phyloP scores from a whole-genome alignment of 1,140 invertebrate species.

The Anoplolepis gracilipes region DNA sequence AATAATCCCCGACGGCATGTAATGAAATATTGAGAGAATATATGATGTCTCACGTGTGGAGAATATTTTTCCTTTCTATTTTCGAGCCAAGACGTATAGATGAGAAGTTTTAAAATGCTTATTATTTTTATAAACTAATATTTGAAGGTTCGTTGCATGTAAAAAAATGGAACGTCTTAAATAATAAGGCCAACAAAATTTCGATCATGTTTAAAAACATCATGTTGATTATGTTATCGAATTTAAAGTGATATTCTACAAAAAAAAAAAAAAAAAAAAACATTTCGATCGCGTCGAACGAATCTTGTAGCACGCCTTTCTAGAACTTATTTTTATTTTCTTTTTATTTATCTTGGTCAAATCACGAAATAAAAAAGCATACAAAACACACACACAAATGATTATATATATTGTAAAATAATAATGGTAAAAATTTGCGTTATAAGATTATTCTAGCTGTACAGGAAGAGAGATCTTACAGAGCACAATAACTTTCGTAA shows the following conservation, averaged over 20 bases:
- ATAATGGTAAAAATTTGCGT: slow-evolving; percentile 10
- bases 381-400: background rate
- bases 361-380: background rate
- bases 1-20: background rate
- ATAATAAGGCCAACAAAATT: slow-evolving; percentile 36
- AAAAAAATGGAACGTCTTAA: background rate
- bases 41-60: background rate
- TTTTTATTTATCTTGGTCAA: background rate
- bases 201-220: slow-evolving; percentile 18
- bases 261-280: too few relatives aligned
- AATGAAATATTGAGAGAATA: slow-evolving; percentile 38
- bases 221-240: slow-evolving; percentile 22
- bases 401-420: background rate
- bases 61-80: slow-evolving; percentile 1
- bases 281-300: too few relatives aligned
- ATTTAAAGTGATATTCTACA: slow-evolving; percentile 26
- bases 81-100: background rate
- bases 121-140: background rate
- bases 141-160: too few relatives aligned
- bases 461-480: background rate
- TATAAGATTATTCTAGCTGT: background rate
- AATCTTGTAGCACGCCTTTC: background rate
- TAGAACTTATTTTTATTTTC: background rate
- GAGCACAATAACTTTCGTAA: slow-evolving; percentile 39
- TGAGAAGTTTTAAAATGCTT: background rate